Evolutionary conservation across 2,888 invertebrate species (phyloP).

Genomic region (Homarus gammarus): DNA sequence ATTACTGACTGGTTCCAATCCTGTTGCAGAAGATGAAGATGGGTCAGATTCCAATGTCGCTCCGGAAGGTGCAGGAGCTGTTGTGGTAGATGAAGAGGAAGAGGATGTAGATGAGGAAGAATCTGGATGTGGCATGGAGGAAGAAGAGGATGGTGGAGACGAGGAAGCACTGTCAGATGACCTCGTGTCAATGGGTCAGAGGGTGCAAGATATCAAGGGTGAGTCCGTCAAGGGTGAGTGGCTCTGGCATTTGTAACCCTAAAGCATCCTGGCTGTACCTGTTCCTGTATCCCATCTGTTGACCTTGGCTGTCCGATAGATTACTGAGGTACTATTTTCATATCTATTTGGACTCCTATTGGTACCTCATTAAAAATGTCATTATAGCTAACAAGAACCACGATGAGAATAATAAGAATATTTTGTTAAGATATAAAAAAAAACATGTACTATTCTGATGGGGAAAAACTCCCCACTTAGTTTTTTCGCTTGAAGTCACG

Average conservation of each 20-base stretch:
- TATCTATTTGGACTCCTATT: too few species aligned
- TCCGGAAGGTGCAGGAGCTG: constrained; percentile 1
- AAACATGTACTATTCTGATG: too few species aligned
- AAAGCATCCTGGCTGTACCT: neutral
- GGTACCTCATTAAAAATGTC: too few species aligned
- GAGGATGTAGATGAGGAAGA: constrained; percentile 53
- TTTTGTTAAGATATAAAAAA: too few species aligned
- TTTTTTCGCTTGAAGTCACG: too few species aligned
- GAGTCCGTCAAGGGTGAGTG: constrained; percentile 73
- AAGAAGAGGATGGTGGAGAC: constrained; percentile 47
- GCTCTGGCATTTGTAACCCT: constrained; percentile 39
- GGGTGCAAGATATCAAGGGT: constrained; percentile 73
- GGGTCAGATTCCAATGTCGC: constrained; percentile 12
- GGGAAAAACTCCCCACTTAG: too few species aligned
- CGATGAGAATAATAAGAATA: too few species aligned
- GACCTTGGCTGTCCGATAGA: neutral
- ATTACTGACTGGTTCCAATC: neutral
- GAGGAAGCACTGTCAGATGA: constrained; percentile 62
- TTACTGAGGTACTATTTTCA: too few species aligned
- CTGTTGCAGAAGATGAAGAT: constrained; percentile 38
- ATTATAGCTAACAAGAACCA: too few species aligned
- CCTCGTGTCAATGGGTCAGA: constrained; percentile 65
- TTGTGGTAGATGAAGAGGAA: constrained; percentile 26
- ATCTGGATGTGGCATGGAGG: constrained; percentile 56
- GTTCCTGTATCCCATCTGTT: constrained; percentile 16